These are phyloP conservation scores for Macroglossus sobrinus DNA, from an alignment of 2,113 vertebrate genomes.

Conservation along the genomic window DNA sequence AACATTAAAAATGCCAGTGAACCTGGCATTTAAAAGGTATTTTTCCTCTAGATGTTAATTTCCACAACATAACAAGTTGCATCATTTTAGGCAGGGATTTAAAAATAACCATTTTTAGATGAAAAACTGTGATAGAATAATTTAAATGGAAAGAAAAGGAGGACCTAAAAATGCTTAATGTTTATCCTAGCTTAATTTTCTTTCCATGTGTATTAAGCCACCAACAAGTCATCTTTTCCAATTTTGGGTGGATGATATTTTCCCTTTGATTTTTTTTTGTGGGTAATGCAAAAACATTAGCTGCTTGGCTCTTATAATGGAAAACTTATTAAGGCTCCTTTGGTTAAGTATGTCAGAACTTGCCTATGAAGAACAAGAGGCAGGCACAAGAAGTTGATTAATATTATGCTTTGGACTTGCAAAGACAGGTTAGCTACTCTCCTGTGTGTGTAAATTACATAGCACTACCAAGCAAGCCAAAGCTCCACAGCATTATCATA, in stretches of 20 bases:
- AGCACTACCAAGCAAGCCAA: neutral
- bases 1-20: constrained; percentile 21
- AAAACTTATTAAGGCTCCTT: constrained; percentile 76
- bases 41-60: constrained; percentile 40
- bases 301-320: constrained; percentile 72
- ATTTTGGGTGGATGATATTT: constrained; percentile 65
- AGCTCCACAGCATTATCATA: constrained; percentile 13
- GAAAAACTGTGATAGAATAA: constrained; percentile 9
- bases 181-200: constrained; percentile 58
- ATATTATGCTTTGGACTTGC: constrained; percentile 64
- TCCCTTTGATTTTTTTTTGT: constrained; percentile 75
- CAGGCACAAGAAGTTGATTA: constrained; percentile 54
- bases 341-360: constrained; percentile 79
- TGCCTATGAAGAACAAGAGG: constrained; percentile 67
- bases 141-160: constrained; percentile 36
- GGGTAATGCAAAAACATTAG: constrained; percentile 75
- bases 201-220: constrained; percentile 19
- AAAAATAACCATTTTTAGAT: neutral
- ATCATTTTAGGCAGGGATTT: neutral
- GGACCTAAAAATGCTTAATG: constrained; percentile 16
- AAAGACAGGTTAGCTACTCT: constrained; percentile 58
- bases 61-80: neutral
- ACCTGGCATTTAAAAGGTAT: neutral
- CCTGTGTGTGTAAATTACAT: constrained; percentile 20
- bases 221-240: constrained; percentile 68